phyloP scores from a whole-genome alignment of 2,888 invertebrate species.

The Cephonodes hylas region DNA sequence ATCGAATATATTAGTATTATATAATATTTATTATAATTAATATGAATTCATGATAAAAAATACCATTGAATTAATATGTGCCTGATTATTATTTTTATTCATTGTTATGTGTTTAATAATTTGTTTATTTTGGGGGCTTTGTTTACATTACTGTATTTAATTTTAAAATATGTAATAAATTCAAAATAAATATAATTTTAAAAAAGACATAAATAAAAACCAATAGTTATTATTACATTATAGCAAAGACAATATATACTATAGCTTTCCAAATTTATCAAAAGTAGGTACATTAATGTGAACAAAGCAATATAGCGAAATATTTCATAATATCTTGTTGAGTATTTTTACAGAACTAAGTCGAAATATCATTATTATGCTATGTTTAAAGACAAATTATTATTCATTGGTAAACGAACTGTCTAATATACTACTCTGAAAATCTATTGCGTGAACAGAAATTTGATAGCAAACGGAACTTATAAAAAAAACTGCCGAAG shows the following conservation, averaged over 20 bases:
- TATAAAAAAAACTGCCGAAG: conserved; percentile 27
- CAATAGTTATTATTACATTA: too few relatives aligned
- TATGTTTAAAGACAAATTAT: neutral
- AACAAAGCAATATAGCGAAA: neutral
- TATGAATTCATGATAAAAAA: conserved; percentile 8
- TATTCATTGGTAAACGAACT: neutral
- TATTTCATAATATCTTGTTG: conserved; percentile 5
- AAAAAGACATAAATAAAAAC: neutral
- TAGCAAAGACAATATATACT: neutral
- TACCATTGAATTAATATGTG: conserved; percentile 35
- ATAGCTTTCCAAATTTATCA: neutral
- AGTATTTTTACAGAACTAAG: neutral
- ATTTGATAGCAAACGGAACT: conserved; percentile 12
- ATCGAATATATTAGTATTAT: neutral
- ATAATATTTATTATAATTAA: conserved; percentile 9
- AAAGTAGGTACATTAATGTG: neutral
- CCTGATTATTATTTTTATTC: conserved; percentile 31
- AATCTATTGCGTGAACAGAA: neutral
- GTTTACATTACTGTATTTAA: neutral
- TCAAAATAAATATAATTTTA: too few relatives aligned
- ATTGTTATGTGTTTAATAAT: conserved; percentile 29
- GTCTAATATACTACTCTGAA: neutral
- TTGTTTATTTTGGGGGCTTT: conserved; percentile 17
- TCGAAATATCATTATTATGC: neutral
- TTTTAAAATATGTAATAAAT: neutral